Base-by-base conservation (phyloP, 1,140 invertebrate species). In the Zaprionus nigranus region DNA sequence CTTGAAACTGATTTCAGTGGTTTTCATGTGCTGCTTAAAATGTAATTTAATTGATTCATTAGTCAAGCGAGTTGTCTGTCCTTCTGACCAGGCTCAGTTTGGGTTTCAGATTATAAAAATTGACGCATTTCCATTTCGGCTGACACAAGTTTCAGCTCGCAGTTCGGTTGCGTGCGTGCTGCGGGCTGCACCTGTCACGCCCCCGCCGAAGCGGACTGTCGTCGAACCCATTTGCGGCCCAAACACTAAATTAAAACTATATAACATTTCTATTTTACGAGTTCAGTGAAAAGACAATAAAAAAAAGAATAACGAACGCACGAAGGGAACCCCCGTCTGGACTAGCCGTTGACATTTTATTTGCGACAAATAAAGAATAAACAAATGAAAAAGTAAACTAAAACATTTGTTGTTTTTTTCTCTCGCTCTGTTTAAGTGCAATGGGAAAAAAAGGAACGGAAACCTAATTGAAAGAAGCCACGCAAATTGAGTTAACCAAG, bases 401-500 rank as follows among this genome's bases (percentile, higher is more conserved):
- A 38, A 54, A 34, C 51, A 49, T 67, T 59, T 58, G 17, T 30
- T 74, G 51, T 84, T 78, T 77, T 81, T 82, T 20, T 49, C 38
- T 40, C 38, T 49, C 46, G n/a, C 17, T 49, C 46, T 49, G 69
- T 84, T 81, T 81, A 85, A 85, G 71, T 81, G 61, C 77, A 86
- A 82, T 74, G 80, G 82, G 73, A 74, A 46, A 61, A 61, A 68
- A 9, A 30, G 46, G 34, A 81, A 72, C 84, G 84, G 84, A 87
- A 84, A 88, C 81, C 78, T 87, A 88, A 87, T 87, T 87, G 84
- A 87, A 87, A 88, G 81, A 81, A 88, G 84, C 78, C 84, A 87
- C 84, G 84, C 84, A 87, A 87, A 87, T 88, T 87, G 84, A 87
- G 84, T 88, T 87, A 87, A 87, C 84, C 84, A 87, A 87, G 84